These are phyloP conservation scores for Lipophrys pholis DNA, from an alignment of 2,113 vertebrate genomes.

Conservation along the genomic window DNA sequence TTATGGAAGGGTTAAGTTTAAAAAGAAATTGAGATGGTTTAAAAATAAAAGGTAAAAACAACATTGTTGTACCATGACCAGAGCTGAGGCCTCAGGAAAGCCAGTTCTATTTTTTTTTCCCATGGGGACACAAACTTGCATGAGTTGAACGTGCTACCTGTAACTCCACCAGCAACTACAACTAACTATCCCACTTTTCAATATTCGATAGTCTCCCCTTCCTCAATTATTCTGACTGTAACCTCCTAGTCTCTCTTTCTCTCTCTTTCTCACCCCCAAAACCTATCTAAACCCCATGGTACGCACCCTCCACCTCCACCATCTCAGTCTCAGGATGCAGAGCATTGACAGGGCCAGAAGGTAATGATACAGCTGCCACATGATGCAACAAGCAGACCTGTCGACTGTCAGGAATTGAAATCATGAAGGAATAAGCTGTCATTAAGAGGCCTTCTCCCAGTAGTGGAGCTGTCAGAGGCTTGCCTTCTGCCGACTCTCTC, in stretches of 20 bases:
- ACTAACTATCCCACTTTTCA: slow-evolving; percentile 62
- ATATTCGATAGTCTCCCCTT: slow-evolving; percentile 56
- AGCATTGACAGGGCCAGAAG: slow-evolving; percentile 95
- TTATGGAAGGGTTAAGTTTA: not conserved
- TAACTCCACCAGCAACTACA: slow-evolving; percentile 41
- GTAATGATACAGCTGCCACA: slow-evolving; percentile 95
- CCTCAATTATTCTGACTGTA: slow-evolving; percentile 65
- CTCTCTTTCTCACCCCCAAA: slow-evolving; percentile 11
- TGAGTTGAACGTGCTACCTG: slow-evolving; percentile 33
- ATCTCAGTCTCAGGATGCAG: slow-evolving; percentile 81
- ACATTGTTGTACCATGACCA: not conserved
- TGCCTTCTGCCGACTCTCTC: slow-evolving; percentile 85
- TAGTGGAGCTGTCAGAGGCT: slow-evolving; percentile 92
- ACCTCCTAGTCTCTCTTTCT: slow-evolving; percentile 44
- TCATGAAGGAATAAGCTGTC: slow-evolving; percentile 98
- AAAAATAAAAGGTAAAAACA: not conserved
- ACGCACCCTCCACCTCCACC: slow-evolving; percentile 69
- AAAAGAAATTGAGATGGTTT: not conserved
- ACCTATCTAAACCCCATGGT: slow-evolving; percentile 47
- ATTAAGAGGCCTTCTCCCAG: slow-evolving; percentile 92
- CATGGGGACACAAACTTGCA: slow-evolving; percentile 33
- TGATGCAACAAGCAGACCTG: slow-evolving; percentile 93
- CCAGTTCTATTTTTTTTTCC: not conserved
- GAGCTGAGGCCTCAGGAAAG: not conserved
- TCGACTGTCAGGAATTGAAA: slow-evolving; percentile 96